A percentile compares a stretch with the other conserved stretches of the same genome.
Conservation (phyloP, 2,797 vertebrate species). For the Rhinophrynus dorsalis region DNA sequence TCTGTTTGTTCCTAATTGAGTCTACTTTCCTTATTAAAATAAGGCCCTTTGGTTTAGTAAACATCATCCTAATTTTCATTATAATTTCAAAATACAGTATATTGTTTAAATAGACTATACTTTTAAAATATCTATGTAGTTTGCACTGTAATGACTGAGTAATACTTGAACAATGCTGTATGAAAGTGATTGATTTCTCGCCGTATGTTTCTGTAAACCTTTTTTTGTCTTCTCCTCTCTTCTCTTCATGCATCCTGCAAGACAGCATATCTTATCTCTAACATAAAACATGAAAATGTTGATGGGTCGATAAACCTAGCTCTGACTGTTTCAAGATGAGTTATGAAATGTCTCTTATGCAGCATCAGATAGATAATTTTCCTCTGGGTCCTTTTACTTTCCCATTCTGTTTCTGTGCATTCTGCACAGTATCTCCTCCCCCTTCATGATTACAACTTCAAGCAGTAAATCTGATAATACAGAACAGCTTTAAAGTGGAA, state of each 20-base stretch:
- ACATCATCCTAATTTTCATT: too few species aligned
- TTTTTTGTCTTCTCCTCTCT: background rate
- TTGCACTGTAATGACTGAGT: too few species aligned
- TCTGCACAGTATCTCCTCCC: background rate
- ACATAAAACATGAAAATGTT: conserved; percentile 24
- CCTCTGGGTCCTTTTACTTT: background rate
- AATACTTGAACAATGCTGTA: too few species aligned
- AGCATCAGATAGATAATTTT: background rate
- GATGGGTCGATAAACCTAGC: conserved; percentile 24
- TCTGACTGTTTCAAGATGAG: conserved; percentile 9
- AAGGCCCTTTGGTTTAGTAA: too few species aligned
- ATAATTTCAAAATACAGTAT: too few species aligned
- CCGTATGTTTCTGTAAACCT: too few species aligned
- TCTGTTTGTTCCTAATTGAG: too few species aligned
- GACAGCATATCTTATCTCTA: conserved; percentile 13
- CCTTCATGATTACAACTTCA: background rate
- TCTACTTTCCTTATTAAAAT: too few species aligned
- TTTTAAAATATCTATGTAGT: too few species aligned
- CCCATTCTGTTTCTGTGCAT: background rate
- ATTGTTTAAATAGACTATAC: too few species aligned
- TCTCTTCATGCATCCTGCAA: background rate
- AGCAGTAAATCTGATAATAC: background rate
- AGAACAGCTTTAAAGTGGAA: too few species aligned
- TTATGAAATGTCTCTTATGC: conserved; percentile 8
- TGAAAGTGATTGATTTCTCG: background rate